Evolutionary conservation across 2,797 vertebrate species (phyloP).

Genomic region (Lycodopsis pacificus): DNA sequence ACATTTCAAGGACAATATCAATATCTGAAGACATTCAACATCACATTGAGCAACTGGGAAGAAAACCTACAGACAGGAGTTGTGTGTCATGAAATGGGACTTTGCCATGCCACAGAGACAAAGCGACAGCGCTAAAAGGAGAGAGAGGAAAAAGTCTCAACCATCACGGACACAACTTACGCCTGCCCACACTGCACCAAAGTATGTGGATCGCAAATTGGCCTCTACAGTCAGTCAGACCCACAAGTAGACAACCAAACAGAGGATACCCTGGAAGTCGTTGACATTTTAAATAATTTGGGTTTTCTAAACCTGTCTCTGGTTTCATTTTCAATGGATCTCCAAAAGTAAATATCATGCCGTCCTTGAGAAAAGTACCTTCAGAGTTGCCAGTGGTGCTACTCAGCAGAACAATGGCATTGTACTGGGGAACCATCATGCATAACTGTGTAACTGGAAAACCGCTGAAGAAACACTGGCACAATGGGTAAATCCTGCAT

Average conservation of each 20-base stretch:
- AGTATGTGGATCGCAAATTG: not conserved
- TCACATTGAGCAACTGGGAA: not conserved
- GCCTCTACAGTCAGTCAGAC: not conserved
- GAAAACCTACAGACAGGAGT: not conserved
- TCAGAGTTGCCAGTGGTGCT: not conserved
- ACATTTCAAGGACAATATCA: not conserved
- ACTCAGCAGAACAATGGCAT: not conserved
- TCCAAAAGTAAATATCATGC: not conserved
- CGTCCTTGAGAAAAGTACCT: constrained; percentile 10
- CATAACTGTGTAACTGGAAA: not conserved
- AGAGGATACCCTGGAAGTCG: not conserved
- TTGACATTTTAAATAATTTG: constrained; percentile 3
- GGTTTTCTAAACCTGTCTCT: not conserved
- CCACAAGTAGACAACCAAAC: not conserved
- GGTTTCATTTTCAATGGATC: not conserved
- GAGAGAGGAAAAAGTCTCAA: not conserved
- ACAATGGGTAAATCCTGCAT: constrained; percentile 3
- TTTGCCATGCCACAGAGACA: not conserved
- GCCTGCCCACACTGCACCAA: not conserved
- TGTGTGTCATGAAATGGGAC: not conserved
- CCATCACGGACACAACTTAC: not conserved
- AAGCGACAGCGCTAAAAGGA: not conserved
- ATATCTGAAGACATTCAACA: not conserved
- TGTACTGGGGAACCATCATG: not conserved
- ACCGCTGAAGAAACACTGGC: constrained; percentile 3